A percentile compares a stretch with the other conserved stretches of the same genome.
Evolutionary conservation across 2,113 vertebrate genomes (phyloP).

Genomic region (Daboia siamensis): DNA sequence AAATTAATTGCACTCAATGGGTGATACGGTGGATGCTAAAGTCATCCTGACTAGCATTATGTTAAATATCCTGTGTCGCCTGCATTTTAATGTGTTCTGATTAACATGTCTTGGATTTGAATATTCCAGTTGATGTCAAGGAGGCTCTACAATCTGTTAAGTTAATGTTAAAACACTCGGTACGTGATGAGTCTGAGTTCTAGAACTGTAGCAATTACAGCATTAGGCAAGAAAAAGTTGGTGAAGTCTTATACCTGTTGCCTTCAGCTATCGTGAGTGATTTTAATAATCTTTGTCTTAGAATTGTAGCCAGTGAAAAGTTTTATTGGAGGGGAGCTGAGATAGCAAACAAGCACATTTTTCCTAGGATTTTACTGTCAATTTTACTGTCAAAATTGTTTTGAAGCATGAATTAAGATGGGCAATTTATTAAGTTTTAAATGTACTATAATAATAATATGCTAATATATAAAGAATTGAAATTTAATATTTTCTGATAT

Average conservation of each 20-base stretch:
- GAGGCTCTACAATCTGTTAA: slow-evolving; percentile 21
- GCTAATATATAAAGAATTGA: slow-evolving; percentile 49
- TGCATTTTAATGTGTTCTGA: slow-evolving; percentile 19
- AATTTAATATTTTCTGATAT: slow-evolving; percentile 59
- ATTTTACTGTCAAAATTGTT: slow-evolving; percentile 60
- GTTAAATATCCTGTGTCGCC: slow-evolving; percentile 9
- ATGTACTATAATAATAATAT: slow-evolving; percentile 60
- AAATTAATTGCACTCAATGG: slow-evolving; percentile 4
- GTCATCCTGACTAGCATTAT: background rate
- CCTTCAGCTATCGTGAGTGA: slow-evolving; percentile 11
- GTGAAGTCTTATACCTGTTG: slow-evolving; percentile 11
- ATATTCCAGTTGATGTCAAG: background rate
- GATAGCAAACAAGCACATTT: background rate
- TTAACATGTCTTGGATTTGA: slow-evolving; percentile 13
- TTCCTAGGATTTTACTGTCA: slow-evolving; percentile 55
- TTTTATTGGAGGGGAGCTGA: background rate
- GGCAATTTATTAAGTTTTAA: slow-evolving; percentile 36
- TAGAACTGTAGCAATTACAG: slow-evolving; percentile 21
- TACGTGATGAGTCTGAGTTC: slow-evolving; percentile 4
- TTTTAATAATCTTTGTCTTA: background rate
- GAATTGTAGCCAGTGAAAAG: slow-evolving; percentile 44
- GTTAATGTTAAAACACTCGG: background rate
- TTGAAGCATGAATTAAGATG: slow-evolving; percentile 58
- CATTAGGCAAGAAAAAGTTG: background rate
- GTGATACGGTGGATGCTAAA: background rate